Percentiles rank a stretch among this genome's conserved stretches.
phyloP scores from a whole-genome alignment of 2,888 invertebrate genomes.

The Troglohyphantes excavatus region DNA sequence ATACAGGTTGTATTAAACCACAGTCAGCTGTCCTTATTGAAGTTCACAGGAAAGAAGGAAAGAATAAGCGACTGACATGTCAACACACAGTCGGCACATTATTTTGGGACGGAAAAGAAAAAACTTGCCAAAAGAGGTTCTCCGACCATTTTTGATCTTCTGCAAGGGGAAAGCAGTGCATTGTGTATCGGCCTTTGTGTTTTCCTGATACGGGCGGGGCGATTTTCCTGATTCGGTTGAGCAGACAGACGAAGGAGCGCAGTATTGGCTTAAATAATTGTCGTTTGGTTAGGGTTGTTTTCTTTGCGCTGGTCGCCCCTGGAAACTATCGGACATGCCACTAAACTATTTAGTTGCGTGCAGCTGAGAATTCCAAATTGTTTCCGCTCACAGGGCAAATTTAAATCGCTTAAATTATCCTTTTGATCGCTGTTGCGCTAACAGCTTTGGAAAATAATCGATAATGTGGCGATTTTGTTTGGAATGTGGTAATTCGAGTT shows the following conservation, averaged over 20 bases:
- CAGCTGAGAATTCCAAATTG: no score
- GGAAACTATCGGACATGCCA: no score
- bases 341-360: no score
- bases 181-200: slow-evolving; percentile 52
- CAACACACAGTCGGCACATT: slow-evolving; percentile 66
- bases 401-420: no score
- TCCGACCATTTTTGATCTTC: slow-evolving; percentile 57
- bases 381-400: no score
- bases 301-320: no score
- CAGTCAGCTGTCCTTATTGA: slow-evolving; percentile 72
- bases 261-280: not conserved
- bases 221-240: slow-evolving; percentile 32
- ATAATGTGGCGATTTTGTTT: no score
- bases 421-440: no score
- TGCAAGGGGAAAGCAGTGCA: slow-evolving; percentile 47
- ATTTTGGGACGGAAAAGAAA: slow-evolving; percentile 55
- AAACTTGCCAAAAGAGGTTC: slow-evolving; percentile 32
- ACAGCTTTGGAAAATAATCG: no score
- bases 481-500: no score
- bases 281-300: not conserved
- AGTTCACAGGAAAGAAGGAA: slow-evolving; percentile 31
- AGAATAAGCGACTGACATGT: slow-evolving; percentile 64
- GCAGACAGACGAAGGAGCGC: not conserved
- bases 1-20: slow-evolving; percentile 68
- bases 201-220: no score